Conservation (phyloP, 2,797 vertebrate genomes). For the Psittacula derbiana region DNA sequence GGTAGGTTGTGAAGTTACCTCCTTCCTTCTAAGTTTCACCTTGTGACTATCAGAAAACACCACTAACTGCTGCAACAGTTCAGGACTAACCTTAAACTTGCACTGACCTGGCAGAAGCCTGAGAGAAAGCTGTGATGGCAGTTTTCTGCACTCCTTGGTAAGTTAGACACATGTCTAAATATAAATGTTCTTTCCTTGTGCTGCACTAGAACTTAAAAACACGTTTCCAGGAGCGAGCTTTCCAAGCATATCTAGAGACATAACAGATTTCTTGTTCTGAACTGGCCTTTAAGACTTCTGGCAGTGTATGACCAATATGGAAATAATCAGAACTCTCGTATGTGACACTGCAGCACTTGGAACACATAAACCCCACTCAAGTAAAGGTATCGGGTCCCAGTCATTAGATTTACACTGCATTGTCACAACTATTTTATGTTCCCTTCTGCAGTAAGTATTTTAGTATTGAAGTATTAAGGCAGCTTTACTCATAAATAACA, state of each 20-base stretch:
- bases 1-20: background rate
- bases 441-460: background rate
- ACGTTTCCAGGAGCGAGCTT: background rate
- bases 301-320: conserved; percentile 55
- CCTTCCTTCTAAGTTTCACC: background rate
- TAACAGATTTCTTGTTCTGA: conserved; percentile 36
- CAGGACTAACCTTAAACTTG: background rate
- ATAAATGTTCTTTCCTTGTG: conserved; percentile 20
- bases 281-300: conserved; percentile 44
- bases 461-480: background rate
- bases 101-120: conserved; percentile 26
- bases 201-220: background rate
- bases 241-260: conserved; percentile 27
- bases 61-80: background rate
- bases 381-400: conserved; percentile 26
- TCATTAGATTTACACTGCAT: background rate
- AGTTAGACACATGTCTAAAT: conserved; percentile 6
- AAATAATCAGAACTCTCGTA: conserved; percentile 53
- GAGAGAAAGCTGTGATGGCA: background rate
- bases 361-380: conserved; percentile 7
- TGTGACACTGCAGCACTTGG: conserved; percentile 46
- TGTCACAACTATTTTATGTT: background rate
- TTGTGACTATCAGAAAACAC: background rate
- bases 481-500: background rate
- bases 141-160: background rate